Evolutionary conservation across 2,888 invertebrate genomes (phyloP).

Genomic region (Bellardia pandia): DNA sequence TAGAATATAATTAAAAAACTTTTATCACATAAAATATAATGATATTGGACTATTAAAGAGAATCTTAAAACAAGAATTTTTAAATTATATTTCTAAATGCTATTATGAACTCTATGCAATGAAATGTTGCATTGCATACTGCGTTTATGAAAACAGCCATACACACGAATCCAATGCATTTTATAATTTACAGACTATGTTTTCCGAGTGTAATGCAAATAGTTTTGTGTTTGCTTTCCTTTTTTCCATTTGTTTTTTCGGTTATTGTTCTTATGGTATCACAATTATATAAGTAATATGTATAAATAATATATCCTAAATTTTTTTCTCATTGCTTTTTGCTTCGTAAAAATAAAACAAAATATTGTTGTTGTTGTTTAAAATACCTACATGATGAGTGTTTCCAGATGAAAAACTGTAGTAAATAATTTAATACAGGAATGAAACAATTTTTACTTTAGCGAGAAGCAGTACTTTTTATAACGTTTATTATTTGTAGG

Average conservation of each 20-base stretch:
- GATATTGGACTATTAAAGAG: too few species aligned
- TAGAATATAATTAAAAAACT: too few species aligned
- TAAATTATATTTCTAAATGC: too few species aligned
- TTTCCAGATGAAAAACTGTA: slow-evolving; percentile 26
- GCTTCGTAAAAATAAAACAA: neutral
- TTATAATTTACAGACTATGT: neutral
- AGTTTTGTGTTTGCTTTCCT: neutral
- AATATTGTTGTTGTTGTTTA: slow-evolving; percentile 1
- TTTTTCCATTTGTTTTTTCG: neutral
- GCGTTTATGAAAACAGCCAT: too few species aligned
- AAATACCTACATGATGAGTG: slow-evolving; percentile 52
- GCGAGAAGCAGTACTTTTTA: neutral
- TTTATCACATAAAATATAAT: too few species aligned
- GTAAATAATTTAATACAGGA: neutral
- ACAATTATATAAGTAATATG: slow-evolving; percentile 51
- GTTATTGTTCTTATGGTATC: neutral
- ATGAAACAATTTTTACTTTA: neutral
- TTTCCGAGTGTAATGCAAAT: neutral
- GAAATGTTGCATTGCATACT: too few species aligned
- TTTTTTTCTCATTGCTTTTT: neutral
- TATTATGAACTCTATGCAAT: too few species aligned
- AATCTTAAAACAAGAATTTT: too few species aligned
- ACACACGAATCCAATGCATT: neutral
- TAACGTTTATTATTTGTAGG: neutral
- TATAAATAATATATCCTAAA: neutral